Evolutionary conservation across 2,888 invertebrate genomes (phyloP).

Genomic region (Oscheius sp.): DNA sequence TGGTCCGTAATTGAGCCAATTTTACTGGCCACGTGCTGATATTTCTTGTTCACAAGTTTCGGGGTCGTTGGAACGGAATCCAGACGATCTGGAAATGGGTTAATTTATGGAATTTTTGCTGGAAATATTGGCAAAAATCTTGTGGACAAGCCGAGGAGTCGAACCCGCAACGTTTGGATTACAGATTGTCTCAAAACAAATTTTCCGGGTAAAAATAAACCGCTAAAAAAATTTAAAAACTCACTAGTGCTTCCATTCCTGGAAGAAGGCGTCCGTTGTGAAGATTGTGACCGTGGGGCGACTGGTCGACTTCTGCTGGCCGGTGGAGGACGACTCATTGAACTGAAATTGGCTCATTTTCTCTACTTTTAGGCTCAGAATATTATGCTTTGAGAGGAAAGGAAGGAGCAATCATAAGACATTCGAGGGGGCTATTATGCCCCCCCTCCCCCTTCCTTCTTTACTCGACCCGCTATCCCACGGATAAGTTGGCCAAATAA

Average conservation of each 20-base stretch:
- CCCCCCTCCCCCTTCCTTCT: too few species aligned
- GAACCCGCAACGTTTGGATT: too few species aligned
- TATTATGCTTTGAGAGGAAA: not conserved
- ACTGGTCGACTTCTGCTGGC: not conserved
- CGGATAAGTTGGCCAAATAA: conserved; percentile 18
- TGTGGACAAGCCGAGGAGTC: too few species aligned
- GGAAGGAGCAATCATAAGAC: not conserved
- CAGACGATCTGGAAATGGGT: not conserved
- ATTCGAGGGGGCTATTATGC: conserved; percentile 12
- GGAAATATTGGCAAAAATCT: too few species aligned
- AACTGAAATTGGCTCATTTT: conserved; percentile 8
- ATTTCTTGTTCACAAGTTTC: conserved; percentile 59
- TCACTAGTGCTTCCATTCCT: conserved; percentile 22
- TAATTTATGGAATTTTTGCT: too few species aligned
- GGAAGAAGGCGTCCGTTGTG: conserved; percentile 2
- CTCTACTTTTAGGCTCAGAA: too few species aligned
- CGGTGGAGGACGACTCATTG: conserved; percentile 25
- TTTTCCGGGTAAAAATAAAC: not conserved
- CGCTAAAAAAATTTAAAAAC: not conserved
- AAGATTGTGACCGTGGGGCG: conserved; percentile 7
- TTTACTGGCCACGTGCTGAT: conserved; percentile 61
- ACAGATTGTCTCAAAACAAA: too few species aligned
- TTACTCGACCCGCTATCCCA: conserved; percentile 2
- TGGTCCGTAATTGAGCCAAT: conserved; percentile 61
- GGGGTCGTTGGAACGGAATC: conserved; percentile 46